Percentiles rank a stretch among this genome's conserved stretches.
phyloP scores from a whole-genome alignment of 2,888 invertebrate species.

The Drosophila rubida region DNA sequence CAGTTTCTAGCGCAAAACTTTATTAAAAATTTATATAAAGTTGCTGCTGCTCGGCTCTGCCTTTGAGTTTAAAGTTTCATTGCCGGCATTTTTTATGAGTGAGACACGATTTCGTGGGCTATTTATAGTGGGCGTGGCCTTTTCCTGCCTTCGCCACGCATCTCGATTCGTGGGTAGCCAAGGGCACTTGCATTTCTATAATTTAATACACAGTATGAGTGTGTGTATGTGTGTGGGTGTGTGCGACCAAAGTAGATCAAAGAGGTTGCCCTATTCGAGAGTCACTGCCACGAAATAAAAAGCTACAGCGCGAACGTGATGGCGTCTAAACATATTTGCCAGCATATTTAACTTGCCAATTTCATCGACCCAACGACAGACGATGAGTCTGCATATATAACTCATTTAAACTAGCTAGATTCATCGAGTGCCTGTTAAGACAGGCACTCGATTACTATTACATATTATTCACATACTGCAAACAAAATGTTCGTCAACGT shows the following conservation, averaged over 20 bases:
- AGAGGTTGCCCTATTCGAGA: slow-evolving; percentile 41
- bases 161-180: slow-evolving; percentile 41
- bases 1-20: slow-evolving; percentile 72
- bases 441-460: no score
- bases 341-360: slow-evolving; percentile 2
- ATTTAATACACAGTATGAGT: slow-evolving; percentile 42
- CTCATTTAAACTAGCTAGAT: no score
- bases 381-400: not conserved
- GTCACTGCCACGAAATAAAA: slow-evolving; percentile 6
- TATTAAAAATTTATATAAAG: slow-evolving; percentile 77
- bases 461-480: no score
- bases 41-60: slow-evolving; percentile 26
- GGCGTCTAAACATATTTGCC: slow-evolving; percentile 22
- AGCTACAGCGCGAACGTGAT: not conserved
- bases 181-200: slow-evolving; percentile 55
- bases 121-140: slow-evolving; percentile 47
- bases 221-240: no score
- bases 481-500: no score
- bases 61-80: slow-evolving; percentile 64
- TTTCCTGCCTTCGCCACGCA: not conserved
- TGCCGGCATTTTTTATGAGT: slow-evolving; percentile 40
- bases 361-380: not conserved
- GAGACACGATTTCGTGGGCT: slow-evolving; percentile 54
- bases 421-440: no score
- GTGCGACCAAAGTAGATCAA: slow-evolving; percentile 48